Evolutionary conservation across 2,888 invertebrate species (phyloP).

Genomic region (Cancer borealis): DNA sequence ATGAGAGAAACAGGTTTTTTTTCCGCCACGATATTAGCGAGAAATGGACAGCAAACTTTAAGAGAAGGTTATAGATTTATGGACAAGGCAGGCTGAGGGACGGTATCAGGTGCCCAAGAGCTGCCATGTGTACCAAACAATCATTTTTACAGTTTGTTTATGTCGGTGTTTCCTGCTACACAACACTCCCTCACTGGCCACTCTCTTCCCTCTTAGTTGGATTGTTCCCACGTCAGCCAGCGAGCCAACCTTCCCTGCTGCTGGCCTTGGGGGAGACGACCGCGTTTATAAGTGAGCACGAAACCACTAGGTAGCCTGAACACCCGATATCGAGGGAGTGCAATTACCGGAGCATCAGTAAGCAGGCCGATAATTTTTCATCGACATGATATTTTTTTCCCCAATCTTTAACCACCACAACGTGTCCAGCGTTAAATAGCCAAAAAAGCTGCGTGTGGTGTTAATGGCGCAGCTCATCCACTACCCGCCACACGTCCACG

Average conservation of each 20-base stretch:
- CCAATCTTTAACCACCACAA: background rate
- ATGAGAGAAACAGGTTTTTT: background rate
- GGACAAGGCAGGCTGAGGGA: background rate
- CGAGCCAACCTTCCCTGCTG: background rate
- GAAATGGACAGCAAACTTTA: background rate
- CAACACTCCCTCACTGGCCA: background rate
- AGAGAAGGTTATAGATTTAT: background rate
- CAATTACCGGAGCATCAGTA: background rate
- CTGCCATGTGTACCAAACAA: too few relatives aligned
- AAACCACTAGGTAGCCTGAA: background rate
- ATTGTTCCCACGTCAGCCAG: background rate
- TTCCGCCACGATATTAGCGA: background rate
- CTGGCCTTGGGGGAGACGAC: background rate
- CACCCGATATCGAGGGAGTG: background rate
- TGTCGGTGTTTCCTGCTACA: background rate
- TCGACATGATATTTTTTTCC: background rate
- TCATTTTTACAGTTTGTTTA: too few relatives aligned
- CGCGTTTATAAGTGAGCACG: background rate
- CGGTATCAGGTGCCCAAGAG: background rate
- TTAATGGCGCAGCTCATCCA: background rate
- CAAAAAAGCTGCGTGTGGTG: background rate
- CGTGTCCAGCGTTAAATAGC: background rate
- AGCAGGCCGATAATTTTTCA: background rate
- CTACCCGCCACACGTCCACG: background rate
- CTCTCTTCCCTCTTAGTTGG: background rate